Conservation (phyloP, 2,113 vertebrate species). For the Pristiophorus japonicus region DNA sequence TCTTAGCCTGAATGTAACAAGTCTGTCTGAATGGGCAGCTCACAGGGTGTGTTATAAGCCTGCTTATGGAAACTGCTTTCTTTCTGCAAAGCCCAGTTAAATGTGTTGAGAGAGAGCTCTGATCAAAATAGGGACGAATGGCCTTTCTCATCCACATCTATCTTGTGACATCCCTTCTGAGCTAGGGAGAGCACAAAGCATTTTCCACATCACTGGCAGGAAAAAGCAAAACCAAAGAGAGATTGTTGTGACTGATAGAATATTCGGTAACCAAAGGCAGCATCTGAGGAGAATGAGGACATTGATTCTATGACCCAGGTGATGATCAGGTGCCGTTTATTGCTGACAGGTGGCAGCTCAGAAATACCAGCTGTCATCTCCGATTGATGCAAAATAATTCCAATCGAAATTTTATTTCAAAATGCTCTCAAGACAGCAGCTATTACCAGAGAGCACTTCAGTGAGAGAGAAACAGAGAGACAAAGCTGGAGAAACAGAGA, state of each 20-base stretch:
- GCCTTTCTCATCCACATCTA: background rate
- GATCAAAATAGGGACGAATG: background rate
- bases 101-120: background rate
- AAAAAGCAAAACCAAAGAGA: background rate
- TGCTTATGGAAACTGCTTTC: too few relatives aligned
- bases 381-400: background rate
- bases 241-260: background rate
- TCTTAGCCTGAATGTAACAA: background rate
- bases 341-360: background rate
- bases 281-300: background rate
- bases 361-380: background rate
- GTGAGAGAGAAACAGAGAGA: background rate
- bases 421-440: background rate
- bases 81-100: background rate
- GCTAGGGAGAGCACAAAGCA: background rate
- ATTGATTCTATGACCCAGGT: background rate
- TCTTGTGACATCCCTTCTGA: background rate
- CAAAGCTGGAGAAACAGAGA: background rate
- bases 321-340: background rate
- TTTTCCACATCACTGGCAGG: background rate
- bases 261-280: background rate
- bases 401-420: background rate
- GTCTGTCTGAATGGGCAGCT: background rate
- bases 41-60: background rate
- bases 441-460: background rate